Percentiles rank a stretch among this genome's conserved stretches.
Evolutionary conservation across 2,113 vertebrate genomes (phyloP).

Genomic region (Cavia aperea): DNA sequence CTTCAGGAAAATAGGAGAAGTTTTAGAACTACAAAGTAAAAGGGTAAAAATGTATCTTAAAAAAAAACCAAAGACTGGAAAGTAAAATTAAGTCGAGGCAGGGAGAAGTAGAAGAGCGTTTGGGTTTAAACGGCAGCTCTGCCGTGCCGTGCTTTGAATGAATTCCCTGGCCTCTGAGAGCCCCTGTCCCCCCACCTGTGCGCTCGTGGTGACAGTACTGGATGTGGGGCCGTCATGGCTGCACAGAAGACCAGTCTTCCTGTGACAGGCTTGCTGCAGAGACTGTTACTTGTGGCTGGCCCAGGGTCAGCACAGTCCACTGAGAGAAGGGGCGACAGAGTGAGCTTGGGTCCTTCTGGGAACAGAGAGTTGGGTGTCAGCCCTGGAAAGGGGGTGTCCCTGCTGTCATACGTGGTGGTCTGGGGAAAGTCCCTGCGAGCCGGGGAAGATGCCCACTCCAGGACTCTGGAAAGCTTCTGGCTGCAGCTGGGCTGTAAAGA

Average conservation of each 20-base stretch:
- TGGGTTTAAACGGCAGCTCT: neutral
- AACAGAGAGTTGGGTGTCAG: neutral
- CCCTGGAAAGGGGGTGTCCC: neutral
- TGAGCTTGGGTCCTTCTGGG: neutral
- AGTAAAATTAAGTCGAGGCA: neutral
- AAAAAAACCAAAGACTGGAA: neutral
- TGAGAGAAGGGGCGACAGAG: neutral
- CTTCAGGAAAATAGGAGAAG: neutral
- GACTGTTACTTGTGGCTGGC: too few species aligned
- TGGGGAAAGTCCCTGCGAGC: neutral
- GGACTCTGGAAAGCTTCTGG: neutral
- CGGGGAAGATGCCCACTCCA: too few species aligned
- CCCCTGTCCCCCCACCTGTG: neutral
- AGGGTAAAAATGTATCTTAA: neutral
- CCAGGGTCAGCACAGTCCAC: neutral
- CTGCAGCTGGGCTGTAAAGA: neutral
- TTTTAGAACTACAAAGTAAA: neutral
- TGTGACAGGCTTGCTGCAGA: neutral
- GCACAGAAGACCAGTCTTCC: neutral
- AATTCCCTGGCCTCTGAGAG: neutral
- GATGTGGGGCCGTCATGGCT: too few species aligned
- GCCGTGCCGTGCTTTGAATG: neutral
- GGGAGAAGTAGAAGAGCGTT: neutral
- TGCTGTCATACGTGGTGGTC: fast-evolving
- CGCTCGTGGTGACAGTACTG: neutral